These are phyloP conservation scores for Magallana angulata DNA, from an alignment of 1,140 invertebrate species.

Conservation along the genomic window DNA sequence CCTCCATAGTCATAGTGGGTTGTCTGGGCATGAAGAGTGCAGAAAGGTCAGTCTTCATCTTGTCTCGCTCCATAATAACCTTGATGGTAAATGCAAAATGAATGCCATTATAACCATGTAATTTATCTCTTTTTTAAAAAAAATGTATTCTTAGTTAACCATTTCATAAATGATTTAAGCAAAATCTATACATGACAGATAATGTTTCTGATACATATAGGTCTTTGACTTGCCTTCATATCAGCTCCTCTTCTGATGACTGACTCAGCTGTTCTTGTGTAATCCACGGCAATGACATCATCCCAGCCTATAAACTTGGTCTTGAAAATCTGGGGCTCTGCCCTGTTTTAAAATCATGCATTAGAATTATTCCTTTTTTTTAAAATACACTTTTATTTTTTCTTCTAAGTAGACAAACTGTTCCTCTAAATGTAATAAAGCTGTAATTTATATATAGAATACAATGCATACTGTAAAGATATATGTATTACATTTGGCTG, in stretches of 20 bases:
- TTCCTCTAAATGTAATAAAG: no score
- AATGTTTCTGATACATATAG: no score
- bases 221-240: constrained; percentile 83
- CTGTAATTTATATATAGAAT: no score
- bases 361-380: no score
- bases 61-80: constrained; percentile 81
- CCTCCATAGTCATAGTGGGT: constrained; percentile 89
- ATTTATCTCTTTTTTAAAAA: no score
- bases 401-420: no score
- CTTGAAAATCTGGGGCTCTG: constrained; percentile 92
- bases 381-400: no score
- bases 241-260: constrained; percentile 97
- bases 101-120: neutral
- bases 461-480: no score
- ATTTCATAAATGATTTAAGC: no score
- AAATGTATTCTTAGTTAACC: no score
- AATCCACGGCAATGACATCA: constrained; percentile 99
- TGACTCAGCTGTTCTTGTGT: constrained; percentile 98
- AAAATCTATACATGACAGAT: no score
- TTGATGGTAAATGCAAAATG: constrained; percentile 58
- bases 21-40: constrained; percentile 97
- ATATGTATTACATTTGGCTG: no score
- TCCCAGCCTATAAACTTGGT: constrained; percentile 99
- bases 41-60: constrained; percentile 91
- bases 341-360: constrained; percentile 70